Percentiles rank a stretch among this genome's conserved stretches.
Evolutionary conservation across 2,113 vertebrate species (phyloP).

Genomic region (Aspiorhynchus laticeps): DNA sequence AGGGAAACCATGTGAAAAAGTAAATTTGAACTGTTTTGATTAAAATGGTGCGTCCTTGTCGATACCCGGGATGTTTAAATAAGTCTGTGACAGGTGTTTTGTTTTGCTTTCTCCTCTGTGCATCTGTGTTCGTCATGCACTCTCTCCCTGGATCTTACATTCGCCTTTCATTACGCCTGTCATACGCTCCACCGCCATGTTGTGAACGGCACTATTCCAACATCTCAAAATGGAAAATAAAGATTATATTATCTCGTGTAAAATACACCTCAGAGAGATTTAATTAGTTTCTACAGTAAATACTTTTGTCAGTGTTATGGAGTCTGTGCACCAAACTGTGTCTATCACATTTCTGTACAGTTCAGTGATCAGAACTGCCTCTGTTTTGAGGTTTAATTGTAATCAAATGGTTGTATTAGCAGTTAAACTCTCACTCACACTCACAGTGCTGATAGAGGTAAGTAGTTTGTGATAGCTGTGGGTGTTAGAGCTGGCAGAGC

Average conservation of each 20-base stretch:
- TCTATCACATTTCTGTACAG: background rate
- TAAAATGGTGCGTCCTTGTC: too few species aligned
- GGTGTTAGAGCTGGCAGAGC: slow-evolving; percentile 14
- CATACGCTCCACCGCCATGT: too few species aligned
- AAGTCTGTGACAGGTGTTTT: too few species aligned
- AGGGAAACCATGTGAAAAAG: too few species aligned
- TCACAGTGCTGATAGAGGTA: slow-evolving; percentile 23
- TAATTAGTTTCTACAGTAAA: background rate
- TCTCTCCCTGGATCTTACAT: too few species aligned
- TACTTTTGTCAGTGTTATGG: background rate
- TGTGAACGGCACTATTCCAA: background rate
- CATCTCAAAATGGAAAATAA: background rate
- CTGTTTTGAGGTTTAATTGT: background rate
- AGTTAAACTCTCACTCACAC: background rate
- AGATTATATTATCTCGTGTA: background rate
- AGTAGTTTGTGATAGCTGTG: slow-evolving; percentile 28
- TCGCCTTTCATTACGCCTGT: too few species aligned
- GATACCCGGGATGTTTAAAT: too few species aligned
- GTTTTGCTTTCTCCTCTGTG: too few species aligned
- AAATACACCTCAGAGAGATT: background rate
- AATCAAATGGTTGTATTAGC: slow-evolving; percentile 18
- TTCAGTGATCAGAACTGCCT: background rate
- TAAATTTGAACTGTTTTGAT: too few species aligned
- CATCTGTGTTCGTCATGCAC: too few species aligned
- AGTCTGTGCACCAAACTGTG: background rate